Base-by-base conservation (phyloP, 2,797 vertebrate species). In the Catamblyrhynchus diadema region DNA sequence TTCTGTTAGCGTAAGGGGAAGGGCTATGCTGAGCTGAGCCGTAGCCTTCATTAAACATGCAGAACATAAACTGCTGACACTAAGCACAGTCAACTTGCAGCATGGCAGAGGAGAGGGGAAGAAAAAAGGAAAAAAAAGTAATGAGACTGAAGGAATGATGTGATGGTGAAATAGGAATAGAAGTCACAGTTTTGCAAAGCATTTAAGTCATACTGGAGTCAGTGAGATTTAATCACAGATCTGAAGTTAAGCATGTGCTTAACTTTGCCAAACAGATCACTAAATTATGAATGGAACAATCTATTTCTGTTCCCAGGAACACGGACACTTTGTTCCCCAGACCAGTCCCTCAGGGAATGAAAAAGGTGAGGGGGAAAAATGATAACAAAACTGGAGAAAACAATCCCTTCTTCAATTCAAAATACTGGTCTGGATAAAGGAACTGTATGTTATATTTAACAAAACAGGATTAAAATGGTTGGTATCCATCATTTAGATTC, bases 1-100 rank as follows among this genome's bases (percentile, higher is more conserved):
- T 98, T 98, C 98, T 97, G 98, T 97, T 94, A 96, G 97, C 96
- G 97, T 98, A 97, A 97, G 95, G 97, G 93, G 97, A 97, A 97
- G 92, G 95, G 91, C 96, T 94, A 73, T 77, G 92, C 93, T 84
- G 96, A 97, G 94, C 93, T 35, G 93, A 98, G 97, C 95, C 28
- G 50, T 74, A 97, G 97, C 97, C 97, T 93, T 98, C 98, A 98
- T 99, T 98, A 98, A 98, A 98, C 98, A 99, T 98, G 98, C 98
- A 98, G 98, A 98, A 98, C 98, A 98, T 98, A 98, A 99, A 98
- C 97, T 98, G 98, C 98, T 98, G 98, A 99, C 98, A 98, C 98
- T 97, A 98, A 98, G 98, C 98, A 98, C 97, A 95, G 95, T 80
- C 84, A 97, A 97, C 96, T 93, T 88, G 86, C 93, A 95, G 94